Percentiles rank a stretch among this genome's conserved stretches.
Evolutionary conservation across 1,140 invertebrate genomes (phyloP).

Genomic region (Drosophila saltans): DNA sequence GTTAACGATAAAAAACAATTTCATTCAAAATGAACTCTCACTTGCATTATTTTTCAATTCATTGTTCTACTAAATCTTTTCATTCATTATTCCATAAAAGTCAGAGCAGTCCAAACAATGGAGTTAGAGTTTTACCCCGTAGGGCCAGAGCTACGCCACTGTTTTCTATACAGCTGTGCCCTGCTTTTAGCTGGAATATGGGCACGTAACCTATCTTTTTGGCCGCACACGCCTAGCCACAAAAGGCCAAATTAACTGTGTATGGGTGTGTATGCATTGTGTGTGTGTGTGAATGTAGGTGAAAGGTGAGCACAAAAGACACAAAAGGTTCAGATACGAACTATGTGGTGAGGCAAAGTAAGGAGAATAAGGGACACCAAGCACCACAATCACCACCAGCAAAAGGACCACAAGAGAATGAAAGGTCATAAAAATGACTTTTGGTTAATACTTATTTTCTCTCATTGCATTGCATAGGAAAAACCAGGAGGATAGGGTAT

Average conservation of each 20-base stretch:
- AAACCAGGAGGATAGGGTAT: not conserved
- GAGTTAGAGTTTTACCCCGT: conserved; percentile 1
- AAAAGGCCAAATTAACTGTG: conserved; percentile 61
- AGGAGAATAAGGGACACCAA: conserved; percentile 18
- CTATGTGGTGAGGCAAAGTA: conserved; percentile 6
- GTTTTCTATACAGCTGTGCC: conserved; percentile 55
- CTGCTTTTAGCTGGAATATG: conserved; percentile 67
- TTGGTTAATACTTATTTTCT: conserved; percentile 36
- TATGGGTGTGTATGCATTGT: conserved; percentile 17
- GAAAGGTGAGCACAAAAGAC: conserved; percentile 55
- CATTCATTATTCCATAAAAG: not conserved
- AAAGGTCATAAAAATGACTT: conserved; percentile 52
- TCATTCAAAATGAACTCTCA: too few species aligned
- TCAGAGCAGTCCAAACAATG: not conserved
- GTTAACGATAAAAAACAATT: too few species aligned
- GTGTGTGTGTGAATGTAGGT: conserved; percentile 38
- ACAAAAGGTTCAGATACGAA: conserved; percentile 22
- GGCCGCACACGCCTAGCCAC: conserved; percentile 70
- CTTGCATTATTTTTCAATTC: too few species aligned
- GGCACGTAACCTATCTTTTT: conserved; percentile 70
- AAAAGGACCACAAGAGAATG: conserved; percentile 20
- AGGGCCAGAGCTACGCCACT: conserved; percentile 42
- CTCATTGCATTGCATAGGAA: conserved; percentile 25
- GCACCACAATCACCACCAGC: too few species aligned
- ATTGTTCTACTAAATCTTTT: not conserved